These are phyloP conservation scores for Hedya salicella DNA, from an alignment of 2,888 invertebrate genomes.

Conservation along the genomic window DNA sequence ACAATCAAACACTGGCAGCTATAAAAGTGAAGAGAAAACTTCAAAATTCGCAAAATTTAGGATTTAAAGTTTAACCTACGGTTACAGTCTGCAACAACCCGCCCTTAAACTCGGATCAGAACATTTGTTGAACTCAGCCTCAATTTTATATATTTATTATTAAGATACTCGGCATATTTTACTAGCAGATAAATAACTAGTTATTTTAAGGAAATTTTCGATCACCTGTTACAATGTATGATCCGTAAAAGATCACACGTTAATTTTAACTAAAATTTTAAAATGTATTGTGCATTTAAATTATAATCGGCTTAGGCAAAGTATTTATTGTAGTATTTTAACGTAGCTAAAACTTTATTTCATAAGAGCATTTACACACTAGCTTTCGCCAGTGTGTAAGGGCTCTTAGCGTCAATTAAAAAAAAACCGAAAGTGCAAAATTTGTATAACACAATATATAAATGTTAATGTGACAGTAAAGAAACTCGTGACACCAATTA, in stretches of 20 bases:
- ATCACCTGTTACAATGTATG: conserved; percentile 35
- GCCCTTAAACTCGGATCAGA: neutral
- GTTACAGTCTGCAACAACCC: too few species aligned
- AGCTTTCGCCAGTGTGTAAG: conserved; percentile 19
- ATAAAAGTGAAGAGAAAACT: too few species aligned
- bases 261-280: conserved; percentile 42
- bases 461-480: conserved; percentile 44
- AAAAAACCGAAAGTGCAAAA: conserved; percentile 44
- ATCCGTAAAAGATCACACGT: conserved; percentile 34
- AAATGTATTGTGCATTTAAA: conserved; percentile 51
- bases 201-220: conserved; percentile 26
- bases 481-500: conserved; percentile 48
- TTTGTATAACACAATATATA: conserved; percentile 43
- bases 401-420: conserved; percentile 42
- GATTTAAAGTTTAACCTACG: too few species aligned
- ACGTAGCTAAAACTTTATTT: conserved; percentile 37
- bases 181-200: conserved; percentile 32
- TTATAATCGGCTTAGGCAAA: conserved; percentile 50
- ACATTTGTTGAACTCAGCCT: neutral
- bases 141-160: conserved; percentile 11
- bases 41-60: too few species aligned
- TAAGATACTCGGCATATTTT: conserved; percentile 26
- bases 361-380: conserved; percentile 40
- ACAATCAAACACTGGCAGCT: too few species aligned
- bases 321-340: conserved; percentile 48